These are phyloP conservation scores for Musca vetustissima DNA, from an alignment of 1,140 invertebrate genomes.

Conservation along the genomic window DNA sequence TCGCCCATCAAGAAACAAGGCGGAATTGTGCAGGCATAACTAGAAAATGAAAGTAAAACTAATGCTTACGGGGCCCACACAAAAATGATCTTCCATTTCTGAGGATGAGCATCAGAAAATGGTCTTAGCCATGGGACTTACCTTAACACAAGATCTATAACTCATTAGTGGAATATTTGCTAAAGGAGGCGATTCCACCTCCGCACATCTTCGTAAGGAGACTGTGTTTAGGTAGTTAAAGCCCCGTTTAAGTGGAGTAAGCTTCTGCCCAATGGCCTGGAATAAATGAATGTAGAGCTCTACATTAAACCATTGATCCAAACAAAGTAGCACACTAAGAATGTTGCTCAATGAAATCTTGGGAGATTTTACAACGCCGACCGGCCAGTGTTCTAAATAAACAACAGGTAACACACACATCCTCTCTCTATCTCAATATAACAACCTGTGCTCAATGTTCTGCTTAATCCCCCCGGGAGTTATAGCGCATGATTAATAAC, in stretches of 20 bases:
- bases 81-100: neutral
- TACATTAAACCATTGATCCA: conserved; percentile 15
- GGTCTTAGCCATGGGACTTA: too few relatives aligned
- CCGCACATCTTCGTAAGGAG: too few relatives aligned
- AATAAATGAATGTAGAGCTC: conserved; percentile 13
- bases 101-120: too few relatives aligned
- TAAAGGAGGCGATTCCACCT: neutral
- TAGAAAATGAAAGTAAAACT: conserved; percentile 26
- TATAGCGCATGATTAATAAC: conserved; percentile 13
- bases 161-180: neutral
- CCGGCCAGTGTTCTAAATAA: neutral
- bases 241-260: neutral
- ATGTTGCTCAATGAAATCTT: conserved; percentile 17
- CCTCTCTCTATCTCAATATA: too few relatives aligned
- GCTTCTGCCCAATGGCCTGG: neutral
- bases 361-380: neutral
- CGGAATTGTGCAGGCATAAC: too few relatives aligned
- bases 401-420: neutral
- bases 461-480: neutral
- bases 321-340: neutral
- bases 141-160: conserved; percentile 15
- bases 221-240: conserved; percentile 5
- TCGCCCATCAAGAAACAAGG: too few relatives aligned
- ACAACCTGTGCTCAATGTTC: neutral
- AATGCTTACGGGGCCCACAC: too few relatives aligned